Evolutionary conservation across 1,140 invertebrate species (phyloP).

Genomic region (Lutraria rhynchaena): DNA sequence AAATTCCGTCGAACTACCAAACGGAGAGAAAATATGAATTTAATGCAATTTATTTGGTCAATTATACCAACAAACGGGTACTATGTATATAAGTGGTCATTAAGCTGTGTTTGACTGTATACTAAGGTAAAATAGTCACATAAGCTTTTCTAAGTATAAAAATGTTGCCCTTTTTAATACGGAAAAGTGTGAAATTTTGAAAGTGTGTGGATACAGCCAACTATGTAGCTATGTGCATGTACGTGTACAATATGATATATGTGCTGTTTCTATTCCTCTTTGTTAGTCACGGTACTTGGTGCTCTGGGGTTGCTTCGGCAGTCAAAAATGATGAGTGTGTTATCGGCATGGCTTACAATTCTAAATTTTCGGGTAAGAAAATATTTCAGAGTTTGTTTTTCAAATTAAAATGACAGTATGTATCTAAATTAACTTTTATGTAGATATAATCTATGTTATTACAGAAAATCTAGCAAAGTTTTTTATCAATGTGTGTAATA

Average conservation of each 20-base stretch:
- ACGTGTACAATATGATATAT: neutral
- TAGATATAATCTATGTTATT: no score
- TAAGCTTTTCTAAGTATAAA: neutral
- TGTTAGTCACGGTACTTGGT: constrained; percentile 59
- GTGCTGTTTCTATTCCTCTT: neutral
- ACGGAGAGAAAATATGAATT: no score
- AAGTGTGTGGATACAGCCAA: no score
- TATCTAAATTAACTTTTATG: no score
- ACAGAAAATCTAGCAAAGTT: no score
- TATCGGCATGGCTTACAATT: constrained; percentile 46
- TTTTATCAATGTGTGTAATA: no score
- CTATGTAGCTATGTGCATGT: neutral
- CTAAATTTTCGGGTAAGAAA: constrained; percentile 37
- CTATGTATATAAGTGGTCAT: neutral
- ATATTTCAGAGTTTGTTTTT: no score
- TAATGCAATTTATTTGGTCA: no score
- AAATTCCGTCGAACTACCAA: no score
- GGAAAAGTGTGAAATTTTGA: neutral
- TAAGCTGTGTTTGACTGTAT: neutral
- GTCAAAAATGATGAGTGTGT: constrained; percentile 51
- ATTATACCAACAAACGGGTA: no score
- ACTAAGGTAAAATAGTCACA: neutral
- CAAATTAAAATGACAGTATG: no score
- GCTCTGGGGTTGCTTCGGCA: constrained; percentile 46
- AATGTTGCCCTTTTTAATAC: neutral